Base-by-base conservation (phyloP, 2,888 invertebrate genomes). In the Boloria selene region DNA sequence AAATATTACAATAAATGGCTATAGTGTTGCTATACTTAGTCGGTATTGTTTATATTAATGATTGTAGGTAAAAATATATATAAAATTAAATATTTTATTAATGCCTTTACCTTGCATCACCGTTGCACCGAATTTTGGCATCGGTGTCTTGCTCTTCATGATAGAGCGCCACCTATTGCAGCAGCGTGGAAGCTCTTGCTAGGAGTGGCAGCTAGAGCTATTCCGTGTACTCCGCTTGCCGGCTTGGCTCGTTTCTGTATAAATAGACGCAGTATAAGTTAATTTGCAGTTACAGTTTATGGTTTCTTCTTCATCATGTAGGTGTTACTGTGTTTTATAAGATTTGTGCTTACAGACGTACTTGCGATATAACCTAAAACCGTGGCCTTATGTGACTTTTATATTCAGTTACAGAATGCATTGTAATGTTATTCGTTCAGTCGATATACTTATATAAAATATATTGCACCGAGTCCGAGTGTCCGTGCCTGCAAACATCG, bases 241-340 rank as follows among this genome's bases (percentile, higher is more conserved):
- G 61, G 56, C 60, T 44, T 17, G 59, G 22, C 52, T 47, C 63
- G 50, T 70, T 70, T 69, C 65, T 62, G 59, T 72, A 72, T 64
- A 65, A 72, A 70, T 72, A 72, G 70, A 69, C 50, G 62, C 64
- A 64, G 67, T 65, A 65, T 68, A 67, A 67, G 70, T 70, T 64
- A 67, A 59, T 65, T 69, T 65, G 64, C 16, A 45, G 64, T 64
- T 55, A 65, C 59, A 59, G 55, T 53, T 58, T 59, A 60, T 65
- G 55, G 65, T 52, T 68, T 62, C 47, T 58, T 44, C 26, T 38
- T 13, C 38, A 31, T 55, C 31, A 47, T 62, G 45, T 22, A 47
- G 31, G 38, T 53, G 58, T 45, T 58, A 52, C 58, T 22, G 52
- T 47, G n/a, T 18, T 16, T 16, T 13, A 38, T 18, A 47, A 26